Conservation (phyloP, 2,797 vertebrate genomes). For the Acestrorhynchus altus region DNA sequence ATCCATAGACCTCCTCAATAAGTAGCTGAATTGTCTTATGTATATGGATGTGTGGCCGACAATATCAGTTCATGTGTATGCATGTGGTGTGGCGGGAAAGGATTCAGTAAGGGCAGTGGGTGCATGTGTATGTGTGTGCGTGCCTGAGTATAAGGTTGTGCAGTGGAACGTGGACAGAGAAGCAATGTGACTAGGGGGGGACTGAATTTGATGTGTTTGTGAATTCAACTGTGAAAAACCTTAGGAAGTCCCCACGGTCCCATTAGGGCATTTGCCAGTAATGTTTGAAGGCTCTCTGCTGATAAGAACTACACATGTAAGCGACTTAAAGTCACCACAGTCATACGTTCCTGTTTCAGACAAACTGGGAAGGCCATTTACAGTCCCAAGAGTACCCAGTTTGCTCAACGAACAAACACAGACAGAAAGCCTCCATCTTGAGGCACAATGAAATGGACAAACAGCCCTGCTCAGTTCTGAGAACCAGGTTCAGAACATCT, state of each 20-base stretch:
- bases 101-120: slow-evolving; percentile 19
- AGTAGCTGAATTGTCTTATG: slow-evolving; percentile 18
- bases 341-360: slow-evolving; percentile 44
- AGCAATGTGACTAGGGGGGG: slow-evolving; percentile 38
- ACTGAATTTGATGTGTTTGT: slow-evolving; percentile 31
- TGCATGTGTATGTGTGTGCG: slow-evolving; percentile 8
- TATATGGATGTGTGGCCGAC: slow-evolving; percentile 35
- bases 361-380: slow-evolving; percentile 32
- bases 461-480: not conserved
- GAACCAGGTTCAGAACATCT: not conserved
- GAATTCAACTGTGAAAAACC: slow-evolving; percentile 52
- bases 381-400: slow-evolving; percentile 26
- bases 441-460: not conserved
- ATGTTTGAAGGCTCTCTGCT: slow-evolving; percentile 44
- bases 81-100: not conserved
- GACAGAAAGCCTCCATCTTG: slow-evolving; percentile 9
- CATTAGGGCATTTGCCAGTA: slow-evolving; percentile 54
- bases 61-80: slow-evolving; percentile 29
- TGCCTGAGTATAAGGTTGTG: slow-evolving; percentile 29
- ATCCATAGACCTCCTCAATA: slow-evolving; percentile 36
- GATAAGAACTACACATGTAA: slow-evolving; percentile 51
- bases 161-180: slow-evolving; percentile 46
- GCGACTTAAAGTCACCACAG: slow-evolving; percentile 62
- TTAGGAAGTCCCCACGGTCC: slow-evolving; percentile 45
- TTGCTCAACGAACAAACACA: slow-evolving; percentile 27